These are phyloP conservation scores for Strix aluco DNA, from an alignment of 2,113 vertebrate species.

Conservation along the genomic window DNA sequence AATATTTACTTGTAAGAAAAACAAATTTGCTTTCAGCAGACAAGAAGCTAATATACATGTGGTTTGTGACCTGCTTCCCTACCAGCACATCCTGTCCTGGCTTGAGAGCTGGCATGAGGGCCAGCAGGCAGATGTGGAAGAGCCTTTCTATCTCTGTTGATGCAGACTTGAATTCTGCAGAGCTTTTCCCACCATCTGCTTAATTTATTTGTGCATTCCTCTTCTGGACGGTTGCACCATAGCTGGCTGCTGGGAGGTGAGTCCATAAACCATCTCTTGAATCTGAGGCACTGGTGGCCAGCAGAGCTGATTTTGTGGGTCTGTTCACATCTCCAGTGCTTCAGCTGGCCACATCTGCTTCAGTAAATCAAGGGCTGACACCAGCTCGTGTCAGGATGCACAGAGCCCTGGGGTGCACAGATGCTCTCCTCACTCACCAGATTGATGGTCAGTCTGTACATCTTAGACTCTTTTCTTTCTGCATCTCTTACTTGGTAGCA, in stretches of 20 bases:
- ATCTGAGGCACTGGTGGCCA: neutral
- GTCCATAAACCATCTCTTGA: neutral
- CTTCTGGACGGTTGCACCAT: neutral
- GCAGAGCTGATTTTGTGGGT: neutral
- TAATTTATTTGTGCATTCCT: neutral
- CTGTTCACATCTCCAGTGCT: neutral
- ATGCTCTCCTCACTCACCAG: neutral
- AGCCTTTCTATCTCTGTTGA: neutral
- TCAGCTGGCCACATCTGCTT: neutral
- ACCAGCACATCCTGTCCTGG: neutral
- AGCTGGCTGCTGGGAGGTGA: neutral
- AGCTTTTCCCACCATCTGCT: neutral
- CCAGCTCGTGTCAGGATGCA: neutral
- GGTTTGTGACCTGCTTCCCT: neutral
- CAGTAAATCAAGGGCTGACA: neutral
- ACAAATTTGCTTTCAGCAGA: neutral
- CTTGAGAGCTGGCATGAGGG: neutral
- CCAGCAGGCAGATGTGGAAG: neutral
- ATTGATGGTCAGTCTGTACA: neutral
- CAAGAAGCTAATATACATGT: neutral
- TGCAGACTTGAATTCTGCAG: neutral
- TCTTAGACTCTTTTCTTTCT: neutral
- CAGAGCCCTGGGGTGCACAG: neutral
- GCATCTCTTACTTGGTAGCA: neutral
- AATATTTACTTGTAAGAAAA: neutral